phyloP scores from a whole-genome alignment of 2,888 invertebrate species.

The Agrochola lychnidis region DNA sequence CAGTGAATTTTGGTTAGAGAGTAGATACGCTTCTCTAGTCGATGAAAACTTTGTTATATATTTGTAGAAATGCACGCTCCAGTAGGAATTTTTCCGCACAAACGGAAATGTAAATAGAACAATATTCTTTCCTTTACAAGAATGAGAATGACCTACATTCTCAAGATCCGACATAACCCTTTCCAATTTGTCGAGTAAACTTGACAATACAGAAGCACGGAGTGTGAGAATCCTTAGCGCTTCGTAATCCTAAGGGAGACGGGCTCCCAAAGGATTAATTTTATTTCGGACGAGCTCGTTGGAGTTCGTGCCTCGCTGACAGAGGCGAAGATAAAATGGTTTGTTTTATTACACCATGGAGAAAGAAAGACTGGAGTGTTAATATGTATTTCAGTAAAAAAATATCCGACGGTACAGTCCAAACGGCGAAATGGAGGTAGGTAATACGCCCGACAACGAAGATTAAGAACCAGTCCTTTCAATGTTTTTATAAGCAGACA shows the following conservation, averaged over 20 bases:
- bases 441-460: not conserved
- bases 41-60: not conserved
- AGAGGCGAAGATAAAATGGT: slow-evolving; percentile 60
- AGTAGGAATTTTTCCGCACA: not conserved
- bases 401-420: not conserved
- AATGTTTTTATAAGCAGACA: not conserved
- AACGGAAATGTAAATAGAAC: slow-evolving; percentile 21
- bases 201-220: slow-evolving; percentile 17
- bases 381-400: not conserved
- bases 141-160: slow-evolving; percentile 31
- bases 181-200: slow-evolving; percentile 54
- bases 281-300: slow-evolving; percentile 57
- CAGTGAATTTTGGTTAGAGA: not conserved
- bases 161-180: slow-evolving; percentile 42
- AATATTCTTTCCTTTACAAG: slow-evolving; percentile 14
- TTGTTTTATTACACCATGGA: slow-evolving; percentile 41
- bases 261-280: slow-evolving; percentile 63
- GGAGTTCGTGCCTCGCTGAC: slow-evolving; percentile 60
- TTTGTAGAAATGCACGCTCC: not conserved
- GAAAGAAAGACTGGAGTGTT: slow-evolving; percentile 18
- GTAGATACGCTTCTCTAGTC: not conserved
- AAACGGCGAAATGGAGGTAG: not conserved
- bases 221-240: slow-evolving; percentile 27
- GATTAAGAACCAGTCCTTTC: not conserved
- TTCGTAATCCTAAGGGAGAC: slow-evolving; percentile 48